These are phyloP conservation scores for Melieria crassipennis DNA, from an alignment of 2,888 invertebrate genomes.

Conservation along the genomic window DNA sequence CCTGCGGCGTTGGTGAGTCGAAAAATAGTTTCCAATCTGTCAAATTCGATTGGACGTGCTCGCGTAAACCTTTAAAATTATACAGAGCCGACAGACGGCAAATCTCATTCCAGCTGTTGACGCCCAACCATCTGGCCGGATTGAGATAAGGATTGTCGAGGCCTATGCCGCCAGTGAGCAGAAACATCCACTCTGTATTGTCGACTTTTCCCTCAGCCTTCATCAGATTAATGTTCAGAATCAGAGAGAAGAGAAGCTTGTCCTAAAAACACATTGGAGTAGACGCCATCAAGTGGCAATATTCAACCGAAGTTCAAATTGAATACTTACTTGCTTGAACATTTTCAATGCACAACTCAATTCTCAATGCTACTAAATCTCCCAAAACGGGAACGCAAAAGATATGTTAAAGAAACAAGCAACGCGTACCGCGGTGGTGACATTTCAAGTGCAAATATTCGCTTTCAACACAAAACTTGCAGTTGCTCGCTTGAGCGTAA, in stretches of 20 bases:
- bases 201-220: conserved; percentile 72
- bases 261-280: conserved; percentile 69
- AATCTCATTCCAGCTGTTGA: conserved; percentile 81
- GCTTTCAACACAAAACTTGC: no score
- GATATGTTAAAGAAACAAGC: no score
- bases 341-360: no score
- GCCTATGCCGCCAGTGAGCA: conserved; percentile 86
- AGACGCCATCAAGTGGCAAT: no score
- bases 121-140: conserved; percentile 77
- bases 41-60: conserved; percentile 71
- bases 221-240: conserved; percentile 78
- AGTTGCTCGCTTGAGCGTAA: no score
- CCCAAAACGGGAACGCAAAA: no score
- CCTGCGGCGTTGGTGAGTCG: conserved; percentile 80
- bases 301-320: no score
- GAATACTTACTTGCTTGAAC: no score
- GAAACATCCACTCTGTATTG: conserved; percentile 81
- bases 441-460: no score
- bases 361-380: no score
- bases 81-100: conserved; percentile 70
- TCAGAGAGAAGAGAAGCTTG: conserved; percentile 86
- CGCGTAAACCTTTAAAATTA: conserved; percentile 72
- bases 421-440: no score
- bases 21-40: conserved; percentile 78
- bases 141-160: conserved; percentile 78